Evolutionary conservation across 2,797 vertebrate genomes (phyloP).

Genomic region (Syngnathus acus): DNA sequence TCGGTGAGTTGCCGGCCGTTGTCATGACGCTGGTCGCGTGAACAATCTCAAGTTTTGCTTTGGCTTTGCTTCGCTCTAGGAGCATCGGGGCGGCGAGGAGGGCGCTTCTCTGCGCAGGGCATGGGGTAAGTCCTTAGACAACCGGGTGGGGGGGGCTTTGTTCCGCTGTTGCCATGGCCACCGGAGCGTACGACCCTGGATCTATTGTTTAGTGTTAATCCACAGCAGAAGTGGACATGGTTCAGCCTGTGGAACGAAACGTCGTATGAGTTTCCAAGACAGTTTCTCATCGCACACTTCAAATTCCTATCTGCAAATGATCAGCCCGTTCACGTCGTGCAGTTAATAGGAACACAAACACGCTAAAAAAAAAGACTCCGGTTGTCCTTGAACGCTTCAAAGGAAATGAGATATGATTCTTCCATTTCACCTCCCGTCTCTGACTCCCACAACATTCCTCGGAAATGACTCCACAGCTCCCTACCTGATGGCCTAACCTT

Average conservation of each 20-base stretch:
- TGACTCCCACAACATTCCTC: not conserved
- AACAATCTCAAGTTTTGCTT: not conserved
- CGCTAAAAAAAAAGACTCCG: no score
- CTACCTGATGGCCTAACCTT: not conserved
- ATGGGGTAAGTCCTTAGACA: conserved; percentile 84
- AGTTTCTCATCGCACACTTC: not conserved
- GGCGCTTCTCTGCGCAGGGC: conserved; percentile 96
- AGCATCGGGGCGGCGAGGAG: conserved; percentile 82
- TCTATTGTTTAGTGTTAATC: conserved; percentile 58
- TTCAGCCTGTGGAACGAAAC: conserved; percentile 36
- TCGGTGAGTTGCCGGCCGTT: conserved; percentile 53
- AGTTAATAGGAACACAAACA: no score
- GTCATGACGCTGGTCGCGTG: not conserved
- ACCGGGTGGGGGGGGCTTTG: conserved; percentile 33
- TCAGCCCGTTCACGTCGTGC: not conserved
- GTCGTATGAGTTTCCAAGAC: not conserved
- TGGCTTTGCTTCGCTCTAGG: conserved; percentile 19
- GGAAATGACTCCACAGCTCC: not conserved
- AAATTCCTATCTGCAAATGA: not conserved
- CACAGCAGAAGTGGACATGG: conserved; percentile 36
- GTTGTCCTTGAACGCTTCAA: not conserved
- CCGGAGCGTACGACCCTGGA: conserved; percentile 58
- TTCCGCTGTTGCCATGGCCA: conserved; percentile 66
- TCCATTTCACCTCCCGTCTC: not conserved
- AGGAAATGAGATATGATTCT: not conserved